Conservation (phyloP, 2,797 vertebrate species). For the Platalea minor region DNA sequence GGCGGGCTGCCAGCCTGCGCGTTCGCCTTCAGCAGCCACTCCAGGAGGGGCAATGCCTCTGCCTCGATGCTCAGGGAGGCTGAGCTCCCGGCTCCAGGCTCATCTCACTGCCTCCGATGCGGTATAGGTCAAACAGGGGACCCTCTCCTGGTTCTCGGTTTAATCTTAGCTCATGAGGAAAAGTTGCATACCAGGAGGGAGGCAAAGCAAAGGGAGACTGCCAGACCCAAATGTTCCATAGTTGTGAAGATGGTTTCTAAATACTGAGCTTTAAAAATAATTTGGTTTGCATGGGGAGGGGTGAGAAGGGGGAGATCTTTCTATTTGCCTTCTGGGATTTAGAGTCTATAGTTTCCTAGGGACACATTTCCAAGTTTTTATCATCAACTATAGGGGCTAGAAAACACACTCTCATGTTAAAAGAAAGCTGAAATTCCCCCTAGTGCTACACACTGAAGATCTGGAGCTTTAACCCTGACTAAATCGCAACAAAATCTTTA, state of each 20-base stretch:
- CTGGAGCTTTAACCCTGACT: slow-evolving; percentile 26
- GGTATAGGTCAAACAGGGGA: rapidly evolving
- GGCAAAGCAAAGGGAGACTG: not conserved
- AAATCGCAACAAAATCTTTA: slow-evolving; percentile 15
- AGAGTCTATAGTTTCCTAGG: not conserved
- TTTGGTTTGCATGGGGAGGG: not conserved
- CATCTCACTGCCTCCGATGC: rapidly evolving
- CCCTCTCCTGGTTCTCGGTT: not conserved
- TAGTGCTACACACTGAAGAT: not conserved
- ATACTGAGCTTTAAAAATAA: slow-evolving; percentile 41
- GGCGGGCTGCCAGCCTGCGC: not conserved
- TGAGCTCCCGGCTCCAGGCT: not conserved
- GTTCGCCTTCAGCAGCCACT: rapidly evolving
- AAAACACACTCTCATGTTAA: slow-evolving; percentile 18
- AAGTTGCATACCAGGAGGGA: not conserved
- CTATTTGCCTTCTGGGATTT: not conserved
- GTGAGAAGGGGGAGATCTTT: not conserved
- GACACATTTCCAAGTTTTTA: slow-evolving; percentile 28
- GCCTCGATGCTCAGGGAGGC: not conserved
- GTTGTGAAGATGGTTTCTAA: not conserved
- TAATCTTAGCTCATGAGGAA: not conserved
- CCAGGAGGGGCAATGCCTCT: not conserved
- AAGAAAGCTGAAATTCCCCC: slow-evolving; percentile 13
- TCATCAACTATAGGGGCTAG: not conserved
- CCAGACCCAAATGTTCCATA: not conserved